phyloP scores from a whole-genome alignment of 2,888 invertebrate species.

The Strigamia transsilvanica region DNA sequence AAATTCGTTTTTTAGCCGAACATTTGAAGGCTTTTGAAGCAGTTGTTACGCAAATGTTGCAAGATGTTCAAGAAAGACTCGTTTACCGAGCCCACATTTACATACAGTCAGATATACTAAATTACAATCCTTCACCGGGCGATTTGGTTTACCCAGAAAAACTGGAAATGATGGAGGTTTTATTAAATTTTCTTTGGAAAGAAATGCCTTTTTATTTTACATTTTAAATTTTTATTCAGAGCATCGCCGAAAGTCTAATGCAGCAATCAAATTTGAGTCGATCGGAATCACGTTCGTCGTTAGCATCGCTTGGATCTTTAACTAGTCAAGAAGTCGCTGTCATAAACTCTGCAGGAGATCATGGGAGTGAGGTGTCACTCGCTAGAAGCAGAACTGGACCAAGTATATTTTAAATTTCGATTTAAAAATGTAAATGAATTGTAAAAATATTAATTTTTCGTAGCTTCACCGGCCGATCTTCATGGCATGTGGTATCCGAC shows the following conservation, averaged over 20 bases:
- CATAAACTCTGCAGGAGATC: constrained; percentile 64
- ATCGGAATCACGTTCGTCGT: constrained; percentile 75
- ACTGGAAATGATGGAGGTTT: constrained; percentile 94
- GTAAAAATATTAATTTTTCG: constrained; percentile 55
- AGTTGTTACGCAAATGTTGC: constrained; percentile 81
- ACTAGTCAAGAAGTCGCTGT: constrained; percentile 78
- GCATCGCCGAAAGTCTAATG: constrained; percentile 64
- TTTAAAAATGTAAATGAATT: constrained; percentile 37
- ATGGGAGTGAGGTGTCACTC: constrained; percentile 31
- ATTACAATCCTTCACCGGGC: constrained; percentile 84
- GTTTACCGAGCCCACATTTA: constrained; percentile 96
- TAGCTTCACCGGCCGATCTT: constrained; percentile 89
- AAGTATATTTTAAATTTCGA: constrained; percentile 7
- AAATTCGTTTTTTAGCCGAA: constrained; percentile 66
- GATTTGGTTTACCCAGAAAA: constrained; percentile 98
- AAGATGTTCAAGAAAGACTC: constrained; percentile 95
- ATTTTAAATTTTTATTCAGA: constrained; percentile 60
- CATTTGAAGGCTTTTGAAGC: constrained; percentile 79
- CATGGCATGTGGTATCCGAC: constrained; percentile 99
- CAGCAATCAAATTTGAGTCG: constrained; percentile 60
- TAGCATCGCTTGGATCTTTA: constrained; percentile 73
- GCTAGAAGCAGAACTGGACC: constrained; percentile 8
- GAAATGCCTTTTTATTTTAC: background rate
- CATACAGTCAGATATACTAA: constrained; percentile 87
- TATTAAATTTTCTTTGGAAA: background rate